These are phyloP conservation scores for Eretmocerus hayati DNA, from an alignment of 2,888 invertebrate species.

Conservation along the genomic window DNA sequence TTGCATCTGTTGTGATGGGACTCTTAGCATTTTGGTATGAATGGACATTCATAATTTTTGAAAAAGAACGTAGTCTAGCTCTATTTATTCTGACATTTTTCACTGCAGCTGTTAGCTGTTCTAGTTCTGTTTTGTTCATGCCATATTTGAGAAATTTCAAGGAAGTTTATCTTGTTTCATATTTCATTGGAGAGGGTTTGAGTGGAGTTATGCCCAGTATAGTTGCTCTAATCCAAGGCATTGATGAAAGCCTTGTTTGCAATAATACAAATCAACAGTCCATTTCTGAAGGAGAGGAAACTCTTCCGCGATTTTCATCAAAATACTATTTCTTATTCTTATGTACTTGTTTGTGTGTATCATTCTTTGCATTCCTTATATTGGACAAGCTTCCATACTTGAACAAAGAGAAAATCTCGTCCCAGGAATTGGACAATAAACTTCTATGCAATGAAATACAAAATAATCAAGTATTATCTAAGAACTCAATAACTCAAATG, in stretches of 20 bases:
- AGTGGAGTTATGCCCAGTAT: conserved; percentile 76
- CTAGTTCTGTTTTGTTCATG: conserved; percentile 78
- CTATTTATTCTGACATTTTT: conserved; percentile 61
- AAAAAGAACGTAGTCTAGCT: conserved; percentile 51
- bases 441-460: not conserved
- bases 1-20: conserved; percentile 54
- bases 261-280: conserved; percentile 31
- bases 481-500: conserved; percentile 3
- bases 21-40: conserved; percentile 57
- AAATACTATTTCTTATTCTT: conserved; percentile 61
- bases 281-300: conserved; percentile 39
- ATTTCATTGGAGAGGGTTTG: conserved; percentile 75
- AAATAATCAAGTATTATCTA: conserved; percentile 12
- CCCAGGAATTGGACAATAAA: conserved; percentile 3
- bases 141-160: conserved; percentile 74
- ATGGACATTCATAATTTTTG: conserved; percentile 51
- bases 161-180: conserved; percentile 70
- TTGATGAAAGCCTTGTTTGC: conserved; percentile 60
- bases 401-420: conserved; percentile 15
- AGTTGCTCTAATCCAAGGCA: conserved; percentile 71
- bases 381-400: conserved; percentile 26
- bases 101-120: conserved; percentile 71
- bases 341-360: conserved; percentile 57
- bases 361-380: conserved; percentile 50
- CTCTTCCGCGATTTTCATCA: conserved; percentile 56